phyloP scores from a whole-genome alignment of 2,797 vertebrate genomes.

The Atherinosoma microstoma region DNA sequence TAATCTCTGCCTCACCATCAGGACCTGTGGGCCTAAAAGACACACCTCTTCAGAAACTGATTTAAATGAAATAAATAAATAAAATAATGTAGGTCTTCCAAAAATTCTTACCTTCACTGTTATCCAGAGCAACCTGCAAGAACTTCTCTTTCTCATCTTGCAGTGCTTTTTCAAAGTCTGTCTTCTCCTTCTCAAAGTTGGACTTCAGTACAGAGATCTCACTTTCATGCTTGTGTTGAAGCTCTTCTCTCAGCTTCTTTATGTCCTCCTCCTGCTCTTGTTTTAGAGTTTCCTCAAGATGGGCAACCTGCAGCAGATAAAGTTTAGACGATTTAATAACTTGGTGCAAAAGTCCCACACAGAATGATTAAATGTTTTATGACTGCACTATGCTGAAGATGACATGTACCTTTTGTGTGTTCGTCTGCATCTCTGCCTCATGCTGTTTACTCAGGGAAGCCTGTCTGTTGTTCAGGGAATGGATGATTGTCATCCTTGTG shows the following conservation, averaged over 20 bases:
- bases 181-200: slow-evolving; percentile 74
- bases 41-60: slow-evolving; percentile 7
- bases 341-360: not conserved
- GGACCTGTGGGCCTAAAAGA: slow-evolving; percentile 62
- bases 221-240: slow-evolving; percentile 64
- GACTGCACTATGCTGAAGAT: not conserved
- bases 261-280: slow-evolving; percentile 61
- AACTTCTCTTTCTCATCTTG: slow-evolving; percentile 80
- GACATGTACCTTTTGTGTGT: slow-evolving; percentile 61
- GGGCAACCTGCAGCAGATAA: slow-evolving; percentile 42
- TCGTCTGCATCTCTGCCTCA: slow-evolving; percentile 68
- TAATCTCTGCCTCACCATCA: slow-evolving; percentile 68
- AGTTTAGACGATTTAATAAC: not conserved
- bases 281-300: slow-evolving; percentile 59
- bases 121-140: slow-evolving; percentile 78
- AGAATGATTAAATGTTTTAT: not conserved
- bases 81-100: not conserved
- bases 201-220: slow-evolving; percentile 74
- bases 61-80: not conserved
- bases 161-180: slow-evolving; percentile 77
- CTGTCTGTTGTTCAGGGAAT: slow-evolving; percentile 79
- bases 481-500: slow-evolving; percentile 63
- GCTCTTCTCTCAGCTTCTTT: slow-evolving; percentile 66
- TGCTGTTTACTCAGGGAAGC: slow-evolving; percentile 78
- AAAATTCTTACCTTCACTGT: slow-evolving; percentile 70